A percentile compares a stretch with the other conserved stretches of the same genome.
phyloP scores from a whole-genome alignment of 2,113 vertebrate genomes.

The Passerina amoena region DNA sequence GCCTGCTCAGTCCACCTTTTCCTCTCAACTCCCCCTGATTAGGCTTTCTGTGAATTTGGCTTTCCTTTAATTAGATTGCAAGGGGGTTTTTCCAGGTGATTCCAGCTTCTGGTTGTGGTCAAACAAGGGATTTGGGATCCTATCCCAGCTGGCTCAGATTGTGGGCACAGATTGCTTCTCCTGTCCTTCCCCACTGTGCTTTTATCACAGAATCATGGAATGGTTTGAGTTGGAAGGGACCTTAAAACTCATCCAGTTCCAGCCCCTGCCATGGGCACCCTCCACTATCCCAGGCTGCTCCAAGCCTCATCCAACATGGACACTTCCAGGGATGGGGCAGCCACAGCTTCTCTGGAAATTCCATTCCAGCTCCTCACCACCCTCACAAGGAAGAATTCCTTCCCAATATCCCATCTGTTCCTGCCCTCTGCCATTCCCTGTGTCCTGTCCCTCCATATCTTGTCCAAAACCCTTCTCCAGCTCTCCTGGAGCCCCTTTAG shows the following conservation, averaged over 20 bases:
- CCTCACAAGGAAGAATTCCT: not conserved
- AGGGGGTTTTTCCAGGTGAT: not conserved
- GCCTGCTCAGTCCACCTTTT: not conserved
- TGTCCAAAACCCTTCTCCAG: not conserved
- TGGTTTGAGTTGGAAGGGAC: not conserved
- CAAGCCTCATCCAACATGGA: rapidly evolving
- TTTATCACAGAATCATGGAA: not conserved
- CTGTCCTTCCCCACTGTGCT: not conserved
- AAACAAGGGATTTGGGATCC: not conserved
- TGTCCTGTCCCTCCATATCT: not conserved
- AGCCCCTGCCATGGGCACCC: not conserved
- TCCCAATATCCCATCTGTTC: not conserved
- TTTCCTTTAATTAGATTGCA: not conserved
- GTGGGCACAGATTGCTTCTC: not conserved
- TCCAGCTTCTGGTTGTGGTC: not conserved
- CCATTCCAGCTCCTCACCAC: rapidly evolving
- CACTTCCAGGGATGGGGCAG: not conserved
- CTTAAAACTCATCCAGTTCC: not conserved
- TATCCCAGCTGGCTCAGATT: not conserved
- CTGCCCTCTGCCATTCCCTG: not conserved
- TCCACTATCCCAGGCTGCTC: not conserved
- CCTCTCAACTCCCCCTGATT: not conserved
- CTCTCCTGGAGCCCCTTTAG: not conserved
- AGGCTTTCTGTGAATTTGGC: not conserved
- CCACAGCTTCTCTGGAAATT: not conserved